phyloP scores from a whole-genome alignment of 92 coral and sea anemone genomes.

The Siderastrea radians region DNA sequence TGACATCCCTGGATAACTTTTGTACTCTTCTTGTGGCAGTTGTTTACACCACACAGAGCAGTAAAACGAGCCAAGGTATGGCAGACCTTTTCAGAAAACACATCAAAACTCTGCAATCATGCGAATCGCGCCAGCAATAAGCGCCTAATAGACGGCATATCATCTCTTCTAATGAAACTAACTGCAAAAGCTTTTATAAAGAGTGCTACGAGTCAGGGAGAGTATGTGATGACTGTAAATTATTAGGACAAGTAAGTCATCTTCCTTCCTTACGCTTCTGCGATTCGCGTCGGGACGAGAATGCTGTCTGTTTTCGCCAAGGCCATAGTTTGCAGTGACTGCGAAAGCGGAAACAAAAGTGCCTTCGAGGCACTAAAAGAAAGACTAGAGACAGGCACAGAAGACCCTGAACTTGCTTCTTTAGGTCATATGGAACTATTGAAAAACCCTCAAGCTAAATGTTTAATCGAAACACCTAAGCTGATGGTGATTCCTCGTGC shows the following conservation, averaged over 20 bases:
- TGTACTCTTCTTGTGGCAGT: conserved; percentile 69
- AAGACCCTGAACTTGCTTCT: conserved; percentile 21
- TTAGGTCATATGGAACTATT: conserved; percentile 56
- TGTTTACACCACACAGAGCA: conserved; percentile 53
- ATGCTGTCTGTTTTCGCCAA: not conserved
- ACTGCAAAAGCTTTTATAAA: conserved; percentile 1
- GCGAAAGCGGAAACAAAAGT: conserved; percentile 9
- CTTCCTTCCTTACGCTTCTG: conserved; percentile 20
- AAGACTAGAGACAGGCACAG: not conserved
- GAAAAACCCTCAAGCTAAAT: conserved; percentile 54
- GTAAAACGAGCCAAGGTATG: conserved; percentile 58
- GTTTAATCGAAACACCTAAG: conserved; percentile 37
- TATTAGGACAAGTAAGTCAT: conserved; percentile 10
- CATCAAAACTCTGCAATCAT: not conserved
- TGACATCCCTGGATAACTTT: conserved; percentile 61
- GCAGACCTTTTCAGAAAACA: conserved; percentile 33
- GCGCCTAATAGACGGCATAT: not conserved
- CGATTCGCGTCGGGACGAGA: not conserved
- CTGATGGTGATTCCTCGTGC: conserved; percentile 36
- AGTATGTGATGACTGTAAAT: not conserved
- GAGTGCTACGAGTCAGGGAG: not conserved
- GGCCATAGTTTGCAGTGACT: conserved; percentile 3
- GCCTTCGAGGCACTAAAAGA: conserved; percentile 4
- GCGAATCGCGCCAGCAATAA: not conserved
- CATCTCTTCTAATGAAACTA: not conserved